These are phyloP conservation scores for Cryptocephalus primarius DNA, from an alignment of 2,888 invertebrate genomes.

Conservation along the genomic window DNA sequence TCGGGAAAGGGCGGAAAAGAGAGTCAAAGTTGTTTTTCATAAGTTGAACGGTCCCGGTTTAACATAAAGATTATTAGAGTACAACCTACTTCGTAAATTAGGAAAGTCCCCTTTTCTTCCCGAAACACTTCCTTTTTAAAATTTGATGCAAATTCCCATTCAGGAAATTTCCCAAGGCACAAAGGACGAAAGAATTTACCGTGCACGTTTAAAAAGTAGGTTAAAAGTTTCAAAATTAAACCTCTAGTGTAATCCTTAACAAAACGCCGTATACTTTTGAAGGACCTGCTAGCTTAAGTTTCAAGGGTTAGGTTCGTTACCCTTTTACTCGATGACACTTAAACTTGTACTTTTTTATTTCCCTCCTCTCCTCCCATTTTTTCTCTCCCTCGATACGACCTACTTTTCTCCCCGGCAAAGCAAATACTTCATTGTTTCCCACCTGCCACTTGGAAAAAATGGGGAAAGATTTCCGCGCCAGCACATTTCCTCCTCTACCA, in stretches of 20 bases:
- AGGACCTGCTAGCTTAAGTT: constrained; percentile 2
- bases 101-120: too few relatives aligned
- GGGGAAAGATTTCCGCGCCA: constrained; percentile 5
- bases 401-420: constrained; percentile 3
- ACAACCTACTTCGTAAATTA: too few relatives aligned
- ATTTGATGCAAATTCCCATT: background rate
- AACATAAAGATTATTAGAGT: too few relatives aligned
- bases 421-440: constrained; percentile 7
- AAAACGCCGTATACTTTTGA: background rate
- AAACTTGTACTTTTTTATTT: background rate
- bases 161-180: background rate
- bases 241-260: background rate
- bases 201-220: background rate
- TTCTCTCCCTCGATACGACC: background rate
- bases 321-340: constrained; percentile 9
- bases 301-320: constrained; percentile 8
- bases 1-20: too few relatives aligned
- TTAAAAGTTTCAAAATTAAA: background rate
- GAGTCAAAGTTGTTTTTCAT: too few relatives aligned
- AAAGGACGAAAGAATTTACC: background rate
- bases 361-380: background rate
- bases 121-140: too few relatives aligned
- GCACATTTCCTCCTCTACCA: background rate
- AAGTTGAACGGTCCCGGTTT: too few relatives aligned
- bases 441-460: constrained; percentile 4